Evolutionary conservation across 2,113 vertebrate species (phyloP), one percentile per base, ranked within the genome.

Genomic region (Sturnira hondurensis): DNA sequence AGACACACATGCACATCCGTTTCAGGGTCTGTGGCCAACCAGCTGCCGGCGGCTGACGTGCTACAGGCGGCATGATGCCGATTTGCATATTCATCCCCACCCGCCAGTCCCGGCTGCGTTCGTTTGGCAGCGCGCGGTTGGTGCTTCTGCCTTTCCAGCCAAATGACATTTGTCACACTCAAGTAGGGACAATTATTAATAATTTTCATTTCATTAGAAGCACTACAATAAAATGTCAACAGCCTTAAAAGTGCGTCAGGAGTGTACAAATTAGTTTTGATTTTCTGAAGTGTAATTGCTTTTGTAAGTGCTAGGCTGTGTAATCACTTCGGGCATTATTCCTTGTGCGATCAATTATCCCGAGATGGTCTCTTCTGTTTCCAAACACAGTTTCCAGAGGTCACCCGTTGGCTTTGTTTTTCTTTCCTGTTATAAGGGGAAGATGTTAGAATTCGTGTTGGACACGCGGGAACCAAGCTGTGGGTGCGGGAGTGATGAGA

Each of bases 191-290:
- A 98, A 98, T 99, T 98, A 99, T 98, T 98, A 98, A 98, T 98
- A 98, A 99, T 98, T 98, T 98, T 98, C 98, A 98, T 98, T 98
- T 98, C 98, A 97, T 98, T 98, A 99, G 98, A 96, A 98, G 96
- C 97, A 98, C 98, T 98, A 98, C 98, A 98, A 98, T 98, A 97
- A 99, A 99, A 99, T 99, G 99, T 99, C 99, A 99, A 99, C 97
- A 98, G 98, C 97, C 98, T 98, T 95, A 91, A 98, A 98, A 98
- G 98, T 98, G 96, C 96, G 96, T 97, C 97, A 97, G 96, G 97
- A 98, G 98, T 98, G 97, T 98, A 98, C 98, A 98, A 98, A 99
- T 99, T 99, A 99, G 98, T 99, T 98, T 98, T 98, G 98, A 98
- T 98, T 98, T 99, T 98, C 98, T 98, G 97, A 98, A 99, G 98